Evolutionary conservation across 2,888 invertebrate species (phyloP), one percentile per base, ranked within the genome.

Genomic region (Yponomeuta cagnagella): DNA sequence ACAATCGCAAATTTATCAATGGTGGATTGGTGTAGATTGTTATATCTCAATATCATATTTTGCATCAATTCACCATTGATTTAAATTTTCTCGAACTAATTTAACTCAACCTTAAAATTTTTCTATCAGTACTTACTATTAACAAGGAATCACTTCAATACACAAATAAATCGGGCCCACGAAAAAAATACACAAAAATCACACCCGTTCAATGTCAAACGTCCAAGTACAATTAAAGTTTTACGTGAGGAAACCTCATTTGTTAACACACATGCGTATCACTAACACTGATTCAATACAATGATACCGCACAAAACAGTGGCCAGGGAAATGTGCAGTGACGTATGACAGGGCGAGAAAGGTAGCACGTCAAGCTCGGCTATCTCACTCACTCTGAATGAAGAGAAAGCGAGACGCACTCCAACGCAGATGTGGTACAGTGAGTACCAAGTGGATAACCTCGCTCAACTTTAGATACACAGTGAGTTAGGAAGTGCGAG

Each of bases 291-390:
- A 85, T 87, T 86, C 84, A 85, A 80, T 80, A 80, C 78, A 78
- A 79, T 84, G 77, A 77, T 77, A 72, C 76, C 79, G 75, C 79
- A 79, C 80, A 78, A 80, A 80, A 77, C 82, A 81, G 83, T 79
- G 87, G 43, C 69, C 31, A 71, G 70, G 89, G 92, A 91, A 92
- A 91, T 89, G 89, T 85, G 82, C 82, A 80, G 80, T 85, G 89
- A 88, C 87, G 89, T 86, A 83, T 76, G 78, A 79, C 81, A 76
- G 73, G 75, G 71, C 80, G 86, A 88, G 91, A 91, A 90, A 90
- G 88, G 89, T 82, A 80, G 73, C 77, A 73, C 71, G 77, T 58
- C 74, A 73, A 73, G 15, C 64, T 74, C 77, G 52, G 52, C 15
- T 15, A 73, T 89, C 90, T 85, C 88, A 80, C 73, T 90, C 84